phyloP scores from a whole-genome alignment of 2,797 vertebrate genomes.

The Catharus ustulatus region DNA sequence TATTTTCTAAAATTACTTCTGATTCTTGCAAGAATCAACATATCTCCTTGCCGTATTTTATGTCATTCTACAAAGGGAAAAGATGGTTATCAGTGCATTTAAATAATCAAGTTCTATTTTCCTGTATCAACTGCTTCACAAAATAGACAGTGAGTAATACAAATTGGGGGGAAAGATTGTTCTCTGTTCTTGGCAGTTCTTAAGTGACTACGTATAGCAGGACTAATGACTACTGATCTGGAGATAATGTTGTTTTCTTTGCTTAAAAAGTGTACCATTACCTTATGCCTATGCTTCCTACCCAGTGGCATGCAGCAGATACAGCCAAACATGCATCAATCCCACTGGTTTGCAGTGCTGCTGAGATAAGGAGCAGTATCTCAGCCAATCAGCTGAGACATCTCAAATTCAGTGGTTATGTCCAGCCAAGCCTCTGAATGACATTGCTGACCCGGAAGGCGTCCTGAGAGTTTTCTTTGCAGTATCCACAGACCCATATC shows the following conservation, averaged over 20 bases:
- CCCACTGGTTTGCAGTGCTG: background rate
- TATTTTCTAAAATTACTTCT: slow-evolving; percentile 1
- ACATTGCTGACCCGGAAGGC: background rate
- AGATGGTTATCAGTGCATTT: background rate
- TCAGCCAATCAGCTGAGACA: background rate
- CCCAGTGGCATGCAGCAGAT: background rate
- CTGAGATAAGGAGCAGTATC: background rate
- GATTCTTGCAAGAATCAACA: slow-evolving; percentile 9
- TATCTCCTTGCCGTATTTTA: background rate
- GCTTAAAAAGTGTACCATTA: background rate
- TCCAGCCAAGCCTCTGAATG: background rate
- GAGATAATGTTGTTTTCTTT: slow-evolving; percentile 1
- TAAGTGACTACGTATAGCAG: background rate
- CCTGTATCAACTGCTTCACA: background rate
- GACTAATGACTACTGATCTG: background rate
- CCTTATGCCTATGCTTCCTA: background rate
- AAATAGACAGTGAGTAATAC: background rate
- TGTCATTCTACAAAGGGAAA: background rate
- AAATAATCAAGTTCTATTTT: slow-evolving; percentile 13
- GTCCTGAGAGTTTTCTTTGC: background rate
- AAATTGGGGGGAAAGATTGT: background rate
- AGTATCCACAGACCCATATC: background rate
- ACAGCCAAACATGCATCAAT: background rate
- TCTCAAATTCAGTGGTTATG: background rate
- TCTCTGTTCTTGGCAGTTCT: background rate